Base-by-base conservation (phyloP, 2,113 vertebrate species). In the Thryonomys swinderianus region DNA sequence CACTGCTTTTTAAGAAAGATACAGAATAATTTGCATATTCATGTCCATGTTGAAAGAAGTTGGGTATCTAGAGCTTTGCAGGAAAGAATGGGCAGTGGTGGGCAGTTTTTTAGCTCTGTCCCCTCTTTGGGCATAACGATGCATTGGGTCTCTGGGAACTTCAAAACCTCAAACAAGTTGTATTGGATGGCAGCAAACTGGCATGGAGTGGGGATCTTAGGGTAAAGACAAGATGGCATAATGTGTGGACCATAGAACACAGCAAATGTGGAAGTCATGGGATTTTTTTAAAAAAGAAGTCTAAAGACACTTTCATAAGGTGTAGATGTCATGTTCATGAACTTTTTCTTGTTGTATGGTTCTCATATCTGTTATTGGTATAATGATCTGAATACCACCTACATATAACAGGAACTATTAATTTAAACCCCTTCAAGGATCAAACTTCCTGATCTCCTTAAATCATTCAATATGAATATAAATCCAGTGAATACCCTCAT, bases 381-480 rank as follows among this genome's bases (percentile, higher is more conserved):
- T 45, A 94, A 18, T 85, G 71, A 95, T 84, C 34, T 74, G 42
- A 88, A 81, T 79, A 67, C 34, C 45, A 85, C 89, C 80, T 64
- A 5, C 25, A 5, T 81, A 6, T 76, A 96, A 80, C 34, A 86
- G 30, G 13, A 34, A 93, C 62, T 73, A 66, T 89, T 90, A 57
- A 74, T 94, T 64, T 57, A 92, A 90, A 86, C 85, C 32, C 51
- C 64, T 80, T 69, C 21, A 76, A 85, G 18, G 37, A 79, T 86
- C n/a, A 93, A 73, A 82, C n/a, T 89, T 93, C n/a, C 53, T 94
- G 66, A 83, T 95, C 67, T 91, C 55, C 40, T 95, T 91, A 93
- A 92, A 45, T 48, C 74, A 71, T 85, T 78, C 73, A 85, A 53
- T 93, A 79, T 90, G 73, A 96, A 69, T 86, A 80, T 67, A 96